phyloP scores from a whole-genome alignment of 2,888 invertebrate genomes.

The Nymphalis polychloros region DNA sequence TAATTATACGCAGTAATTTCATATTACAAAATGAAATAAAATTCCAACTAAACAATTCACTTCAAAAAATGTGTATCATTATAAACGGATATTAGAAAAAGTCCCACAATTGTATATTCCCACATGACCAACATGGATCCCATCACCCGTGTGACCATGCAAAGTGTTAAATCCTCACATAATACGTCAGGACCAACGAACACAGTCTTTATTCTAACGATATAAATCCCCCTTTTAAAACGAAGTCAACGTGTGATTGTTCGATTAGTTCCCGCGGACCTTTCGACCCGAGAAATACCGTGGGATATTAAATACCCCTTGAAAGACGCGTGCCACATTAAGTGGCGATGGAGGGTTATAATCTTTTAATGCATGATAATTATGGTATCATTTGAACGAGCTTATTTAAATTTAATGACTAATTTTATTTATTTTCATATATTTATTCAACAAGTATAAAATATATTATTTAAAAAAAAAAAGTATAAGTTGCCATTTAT shows the following conservation, averaged over 20 bases:
- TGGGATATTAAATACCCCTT: constrained; percentile 30
- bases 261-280: constrained; percentile 28
- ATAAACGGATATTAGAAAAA: constrained; percentile 3
- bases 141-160: constrained; percentile 7
- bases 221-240: constrained; percentile 5
- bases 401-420: too few relatives aligned
- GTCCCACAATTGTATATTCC: constrained; percentile 24
- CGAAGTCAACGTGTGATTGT: constrained; percentile 12
- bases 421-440: too few relatives aligned
- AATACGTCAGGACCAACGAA: neutral
- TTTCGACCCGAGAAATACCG: constrained; percentile 24
- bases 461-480: too few relatives aligned
- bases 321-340: constrained; percentile 28
- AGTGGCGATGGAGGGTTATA: constrained; percentile 21
- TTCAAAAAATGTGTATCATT: neutral
- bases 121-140: constrained; percentile 15
- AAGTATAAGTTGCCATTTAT: too few relatives aligned
- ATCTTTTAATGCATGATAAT: constrained; percentile 17
- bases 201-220: constrained; percentile 5
- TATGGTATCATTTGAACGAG: neutral
- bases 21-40: too few relatives aligned
- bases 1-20: too few relatives aligned
- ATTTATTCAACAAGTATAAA: too few relatives aligned
- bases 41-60: too few relatives aligned
- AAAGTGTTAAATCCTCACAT: constrained; percentile 7